Percentiles rank a stretch among this genome's conserved stretches.
Evolutionary conservation across 2,888 invertebrate species (phyloP).

Genomic region (Microctonus hyperodae): DNA sequence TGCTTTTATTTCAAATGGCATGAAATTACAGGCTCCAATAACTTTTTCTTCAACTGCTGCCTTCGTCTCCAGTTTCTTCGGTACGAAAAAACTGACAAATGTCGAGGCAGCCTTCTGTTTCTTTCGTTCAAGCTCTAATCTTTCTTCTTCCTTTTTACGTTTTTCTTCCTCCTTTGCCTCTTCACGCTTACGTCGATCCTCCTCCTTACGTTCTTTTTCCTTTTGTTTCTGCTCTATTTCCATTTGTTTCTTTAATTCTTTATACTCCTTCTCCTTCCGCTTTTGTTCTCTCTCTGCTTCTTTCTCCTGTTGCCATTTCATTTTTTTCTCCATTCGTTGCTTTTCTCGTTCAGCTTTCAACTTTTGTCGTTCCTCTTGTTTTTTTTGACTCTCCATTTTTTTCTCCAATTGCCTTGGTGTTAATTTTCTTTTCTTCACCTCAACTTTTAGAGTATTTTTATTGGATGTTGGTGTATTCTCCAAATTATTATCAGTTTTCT

Average conservation of each 20-base stretch:
- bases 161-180: slow-evolving; percentile 65
- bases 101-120: slow-evolving; percentile 81
- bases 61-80: slow-evolving; percentile 65
- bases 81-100: slow-evolving; percentile 84
- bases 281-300: slow-evolving; percentile 63
- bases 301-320: slow-evolving; percentile 54
- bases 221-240: slow-evolving; percentile 60
- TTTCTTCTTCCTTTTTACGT: slow-evolving; percentile 70
- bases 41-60: slow-evolving; percentile 62
- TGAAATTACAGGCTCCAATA: slow-evolving; percentile 68
- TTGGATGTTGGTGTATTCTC: slow-evolving; percentile 35
- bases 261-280: slow-evolving; percentile 62
- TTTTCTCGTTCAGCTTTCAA: slow-evolving; percentile 67
- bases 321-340: slow-evolving; percentile 63
- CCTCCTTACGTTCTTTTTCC: slow-evolving; percentile 63
- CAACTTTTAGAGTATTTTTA: slow-evolving; percentile 31
- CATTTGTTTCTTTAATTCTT: slow-evolving; percentile 57
- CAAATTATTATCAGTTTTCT: slow-evolving; percentile 18
- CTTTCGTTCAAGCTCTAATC: slow-evolving; percentile 75
- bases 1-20: slow-evolving; percentile 78
- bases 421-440: slow-evolving; percentile 46
- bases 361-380: slow-evolving; percentile 67
- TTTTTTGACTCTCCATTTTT: slow-evolving; percentile 68
- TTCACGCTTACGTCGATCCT: slow-evolving; percentile 65
- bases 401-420: slow-evolving; percentile 66